Percentiles rank a stretch among this genome's conserved stretches.
Conservation (phyloP, 1,140 invertebrate genomes). For the Hirudo medicinalis region DNA sequence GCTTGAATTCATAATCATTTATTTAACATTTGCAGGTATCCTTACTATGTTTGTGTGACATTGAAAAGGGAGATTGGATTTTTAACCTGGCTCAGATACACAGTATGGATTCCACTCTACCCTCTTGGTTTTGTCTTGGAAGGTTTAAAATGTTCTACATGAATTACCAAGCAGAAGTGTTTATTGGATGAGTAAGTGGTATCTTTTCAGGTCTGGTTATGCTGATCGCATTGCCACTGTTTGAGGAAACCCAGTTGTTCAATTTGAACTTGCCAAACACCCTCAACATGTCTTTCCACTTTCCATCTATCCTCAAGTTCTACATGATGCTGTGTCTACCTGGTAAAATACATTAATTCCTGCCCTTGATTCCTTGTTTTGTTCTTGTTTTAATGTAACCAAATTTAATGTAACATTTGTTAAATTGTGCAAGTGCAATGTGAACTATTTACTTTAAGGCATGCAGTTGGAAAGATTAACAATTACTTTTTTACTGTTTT, state of each 20-base stretch:
- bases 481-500: no score
- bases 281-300: slow-evolving; percentile 73
- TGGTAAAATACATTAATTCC: slow-evolving; percentile 34
- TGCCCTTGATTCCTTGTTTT: no score
- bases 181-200: background rate
- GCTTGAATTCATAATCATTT: no score
- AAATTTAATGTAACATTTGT: background rate
- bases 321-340: slow-evolving; percentile 66
- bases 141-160: slow-evolving; percentile 40
- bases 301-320: slow-evolving; percentile 60
- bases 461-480: no score
- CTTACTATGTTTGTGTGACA: slow-evolving; percentile 71
- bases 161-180: background rate
- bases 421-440: background rate
- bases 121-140: slow-evolving; percentile 76
- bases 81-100: slow-evolving; percentile 82
- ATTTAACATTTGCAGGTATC: slow-evolving; percentile 55
- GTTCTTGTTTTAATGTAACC: no score
- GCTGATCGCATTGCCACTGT: slow-evolving; percentile 61
- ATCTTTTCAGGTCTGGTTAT: slow-evolving; percentile 42
- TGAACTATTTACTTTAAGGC: no score
- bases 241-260: slow-evolving; percentile 68
- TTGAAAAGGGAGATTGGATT: slow-evolving; percentile 58
- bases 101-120: slow-evolving; percentile 80
- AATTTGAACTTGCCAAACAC: slow-evolving; percentile 63